Percentiles rank a stretch among this genome's conserved stretches.
Evolutionary conservation across 1,140 invertebrate species (phyloP).

Genomic region (Colletes gigas): DNA sequence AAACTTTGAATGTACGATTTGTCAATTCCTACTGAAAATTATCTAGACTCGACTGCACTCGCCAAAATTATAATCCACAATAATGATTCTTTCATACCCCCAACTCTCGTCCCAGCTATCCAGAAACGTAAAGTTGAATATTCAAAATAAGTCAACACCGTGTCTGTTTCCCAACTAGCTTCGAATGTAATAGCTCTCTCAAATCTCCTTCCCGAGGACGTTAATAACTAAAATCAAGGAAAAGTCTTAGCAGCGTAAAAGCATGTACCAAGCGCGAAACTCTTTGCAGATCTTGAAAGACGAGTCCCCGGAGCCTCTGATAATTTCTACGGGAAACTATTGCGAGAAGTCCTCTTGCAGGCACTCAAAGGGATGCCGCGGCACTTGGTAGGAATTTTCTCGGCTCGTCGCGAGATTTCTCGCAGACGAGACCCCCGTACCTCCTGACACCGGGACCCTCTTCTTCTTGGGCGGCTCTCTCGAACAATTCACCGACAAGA

Average conservation of each 20-base stretch:
- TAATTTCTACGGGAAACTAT: slow-evolving; percentile 42
- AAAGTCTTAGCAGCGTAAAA: background rate
- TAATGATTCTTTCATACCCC: too few relatives aligned
- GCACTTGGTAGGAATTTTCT: slow-evolving; percentile 55
- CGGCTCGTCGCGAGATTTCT: slow-evolving; percentile 62
- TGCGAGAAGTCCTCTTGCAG: slow-evolving; percentile 31
- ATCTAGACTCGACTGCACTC: too few relatives aligned
- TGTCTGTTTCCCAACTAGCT: too few relatives aligned
- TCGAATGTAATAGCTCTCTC: too few relatives aligned
- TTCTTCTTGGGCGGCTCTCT: slow-evolving; percentile 36
- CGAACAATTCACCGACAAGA: slow-evolving; percentile 39
- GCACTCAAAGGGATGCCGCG: slow-evolving; percentile 43
- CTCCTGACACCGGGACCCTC: slow-evolving; percentile 39
- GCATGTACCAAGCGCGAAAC: slow-evolving; percentile 2
- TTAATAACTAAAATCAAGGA: slow-evolving; percentile 18
- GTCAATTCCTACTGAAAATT: too few relatives aligned
- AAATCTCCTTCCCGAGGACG: background rate
- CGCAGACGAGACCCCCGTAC: slow-evolving; percentile 49
- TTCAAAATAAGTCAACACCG: too few relatives aligned
- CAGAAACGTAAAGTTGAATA: too few relatives aligned
- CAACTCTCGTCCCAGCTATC: too few relatives aligned
- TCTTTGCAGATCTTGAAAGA: background rate
- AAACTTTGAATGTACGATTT: too few relatives aligned
- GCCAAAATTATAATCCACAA: too few relatives aligned
- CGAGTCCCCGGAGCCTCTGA: background rate